These are phyloP conservation scores for Cavia porcellus DNA, from an alignment of 2,113 vertebrate genomes.

Conservation along the genomic window DNA sequence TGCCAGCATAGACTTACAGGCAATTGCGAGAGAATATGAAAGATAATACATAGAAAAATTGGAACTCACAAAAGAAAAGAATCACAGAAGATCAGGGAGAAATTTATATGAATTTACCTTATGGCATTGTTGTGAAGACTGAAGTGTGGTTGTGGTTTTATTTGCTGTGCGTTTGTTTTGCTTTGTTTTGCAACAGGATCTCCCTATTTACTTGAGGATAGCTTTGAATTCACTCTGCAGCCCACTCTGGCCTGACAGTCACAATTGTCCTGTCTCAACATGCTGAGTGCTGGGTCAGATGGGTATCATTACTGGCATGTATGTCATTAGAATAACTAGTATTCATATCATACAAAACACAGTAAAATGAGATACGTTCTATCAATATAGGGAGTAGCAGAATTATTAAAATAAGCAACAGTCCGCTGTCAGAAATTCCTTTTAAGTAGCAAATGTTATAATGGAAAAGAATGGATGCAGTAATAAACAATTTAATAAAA, in stretches of 20 bases:
- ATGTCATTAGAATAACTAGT: background rate
- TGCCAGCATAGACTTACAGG: background rate
- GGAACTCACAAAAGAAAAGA: constrained; percentile 13
- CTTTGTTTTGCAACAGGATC: background rate
- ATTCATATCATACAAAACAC: background rate
- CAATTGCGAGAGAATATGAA: background rate
- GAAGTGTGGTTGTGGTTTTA: background rate
- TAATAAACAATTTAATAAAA: constrained; percentile 12
- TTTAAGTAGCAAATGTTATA: constrained; percentile 2
- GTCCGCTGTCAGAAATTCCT: background rate
- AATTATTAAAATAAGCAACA: background rate
- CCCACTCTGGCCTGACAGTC: background rate
- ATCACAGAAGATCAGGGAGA: background rate
- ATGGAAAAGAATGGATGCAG: background rate
- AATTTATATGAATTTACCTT: background rate
- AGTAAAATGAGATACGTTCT: constrained; percentile 12
- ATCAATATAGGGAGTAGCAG: background rate
- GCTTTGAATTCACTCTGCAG: background rate
- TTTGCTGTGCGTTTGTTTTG: background rate
- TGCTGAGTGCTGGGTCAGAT: background rate
- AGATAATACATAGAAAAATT: background rate
- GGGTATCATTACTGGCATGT: background rate
- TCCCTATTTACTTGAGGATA: background rate
- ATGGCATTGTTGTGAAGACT: background rate
- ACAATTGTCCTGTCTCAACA: background rate